phyloP scores from a whole-genome alignment of 1,140 invertebrate genomes.

The Halesus radiatus region DNA sequence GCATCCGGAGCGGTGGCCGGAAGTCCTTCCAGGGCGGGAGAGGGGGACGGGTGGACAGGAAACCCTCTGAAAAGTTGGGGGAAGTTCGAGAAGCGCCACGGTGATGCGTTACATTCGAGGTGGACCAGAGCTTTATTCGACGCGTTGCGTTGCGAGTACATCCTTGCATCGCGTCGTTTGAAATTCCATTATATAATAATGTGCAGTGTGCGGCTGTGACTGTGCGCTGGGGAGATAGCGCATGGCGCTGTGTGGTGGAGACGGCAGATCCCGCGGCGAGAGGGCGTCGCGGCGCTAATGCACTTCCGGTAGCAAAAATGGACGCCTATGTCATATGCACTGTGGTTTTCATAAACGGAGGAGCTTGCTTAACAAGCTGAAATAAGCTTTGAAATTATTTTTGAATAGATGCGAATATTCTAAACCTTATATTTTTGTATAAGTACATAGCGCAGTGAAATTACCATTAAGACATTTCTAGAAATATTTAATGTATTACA shows the following conservation, averaged over 20 bases:
- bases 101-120: conserved; percentile 12
- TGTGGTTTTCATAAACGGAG: conserved; percentile 11
- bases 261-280: background rate
- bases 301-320: conserved; percentile 42
- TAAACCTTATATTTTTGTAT: no score
- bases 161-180: no score
- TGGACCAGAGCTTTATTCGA: background rate
- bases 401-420: no score
- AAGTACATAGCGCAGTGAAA: no score
- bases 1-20: conserved; percentile 28
- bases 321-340: conserved; percentile 35
- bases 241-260: background rate
- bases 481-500: no score
- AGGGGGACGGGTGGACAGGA: background rate
- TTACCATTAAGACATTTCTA: no score
- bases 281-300: conserved; percentile 41
- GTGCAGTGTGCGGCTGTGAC: no score
- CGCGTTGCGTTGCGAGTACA: background rate
- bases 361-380: background rate
- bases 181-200: no score
- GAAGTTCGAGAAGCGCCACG: background rate
- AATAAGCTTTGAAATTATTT: no score
- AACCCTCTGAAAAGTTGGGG: background rate
- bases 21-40: background rate
- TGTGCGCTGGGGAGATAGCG: background rate